Percentiles rank a stretch among this genome's conserved stretches.
These are phyloP conservation scores for Hippopotamyrus pictus DNA, from an alignment of 2,797 vertebrate species.

Conservation along the genomic window DNA sequence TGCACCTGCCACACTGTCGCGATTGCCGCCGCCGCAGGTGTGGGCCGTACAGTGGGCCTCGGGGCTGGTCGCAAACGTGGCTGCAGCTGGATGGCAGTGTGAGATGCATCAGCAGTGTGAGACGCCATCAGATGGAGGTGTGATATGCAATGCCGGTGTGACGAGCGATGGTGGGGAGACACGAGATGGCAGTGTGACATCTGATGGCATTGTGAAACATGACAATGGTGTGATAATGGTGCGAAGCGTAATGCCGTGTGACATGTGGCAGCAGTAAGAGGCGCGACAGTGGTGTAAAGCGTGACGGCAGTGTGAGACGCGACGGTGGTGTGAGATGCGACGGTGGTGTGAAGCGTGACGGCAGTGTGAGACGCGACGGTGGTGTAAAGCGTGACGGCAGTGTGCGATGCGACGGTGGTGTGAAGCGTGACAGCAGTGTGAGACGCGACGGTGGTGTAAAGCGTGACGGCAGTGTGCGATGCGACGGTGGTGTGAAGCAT, in stretches of 20 bases:
- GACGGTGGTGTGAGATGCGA: no score
- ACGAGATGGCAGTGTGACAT: neutral
- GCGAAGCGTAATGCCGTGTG: neutral
- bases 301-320: no score
- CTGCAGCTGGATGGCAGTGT: neutral
- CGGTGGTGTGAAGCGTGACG: no score
- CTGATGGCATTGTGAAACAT: neutral
- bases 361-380: neutral
- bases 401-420: neutral
- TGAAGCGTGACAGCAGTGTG: neutral
- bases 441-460: no score
- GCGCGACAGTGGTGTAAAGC: neutral
- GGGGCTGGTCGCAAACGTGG: neutral
- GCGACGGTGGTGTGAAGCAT: accelerated
- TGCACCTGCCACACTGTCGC: neutral
- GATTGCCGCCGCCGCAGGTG: neutral
- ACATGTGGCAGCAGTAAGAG: neutral
- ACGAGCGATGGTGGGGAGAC: neutral
- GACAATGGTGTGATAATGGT: neutral
- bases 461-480: no score
- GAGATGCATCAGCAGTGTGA: neutral
- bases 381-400: neutral
- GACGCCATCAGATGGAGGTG: neutral
- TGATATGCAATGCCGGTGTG: neutral
- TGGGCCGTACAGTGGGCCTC: neutral